Conservation (phyloP, 2,113 vertebrate genomes). For the Aptenodytes forsteri region DNA sequence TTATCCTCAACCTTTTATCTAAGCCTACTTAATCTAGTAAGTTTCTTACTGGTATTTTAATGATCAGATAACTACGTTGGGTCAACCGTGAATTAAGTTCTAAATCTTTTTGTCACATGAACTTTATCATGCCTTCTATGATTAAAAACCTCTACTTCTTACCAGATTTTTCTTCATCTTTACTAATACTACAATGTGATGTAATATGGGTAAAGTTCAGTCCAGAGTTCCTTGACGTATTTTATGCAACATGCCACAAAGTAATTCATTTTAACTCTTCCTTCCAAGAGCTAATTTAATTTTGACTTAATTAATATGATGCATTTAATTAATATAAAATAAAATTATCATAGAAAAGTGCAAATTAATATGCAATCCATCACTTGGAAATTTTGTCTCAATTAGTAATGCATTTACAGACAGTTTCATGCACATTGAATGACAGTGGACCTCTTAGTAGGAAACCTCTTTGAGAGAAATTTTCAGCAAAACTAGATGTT, state of each 20-base stretch:
- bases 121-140: not conserved
- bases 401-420: slow-evolving; percentile 2
- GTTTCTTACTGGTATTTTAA: not conserved
- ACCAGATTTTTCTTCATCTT: not conserved
- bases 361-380: slow-evolving; percentile 53
- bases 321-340: slow-evolving; percentile 45
- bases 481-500: not conserved
- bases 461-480: not conserved
- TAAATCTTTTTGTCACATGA: not conserved
- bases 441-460: not conserved
- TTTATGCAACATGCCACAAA: not conserved
- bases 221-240: not conserved
- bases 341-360: slow-evolving; percentile 39
- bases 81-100: not conserved
- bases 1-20: not conserved
- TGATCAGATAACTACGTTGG: not conserved
- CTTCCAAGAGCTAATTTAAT: slow-evolving; percentile 42
- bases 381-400: slow-evolving; percentile 44
- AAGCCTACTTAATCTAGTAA: not conserved
- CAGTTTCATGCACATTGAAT: not conserved
- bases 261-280: slow-evolving; percentile 49
- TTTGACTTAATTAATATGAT: slow-evolving; percentile 55
- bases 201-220: not conserved
- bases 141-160: not conserved
- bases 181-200: not conserved